Conservation (phyloP, 1,140 invertebrate species). For the Cherax quadricarinatus region DNA sequence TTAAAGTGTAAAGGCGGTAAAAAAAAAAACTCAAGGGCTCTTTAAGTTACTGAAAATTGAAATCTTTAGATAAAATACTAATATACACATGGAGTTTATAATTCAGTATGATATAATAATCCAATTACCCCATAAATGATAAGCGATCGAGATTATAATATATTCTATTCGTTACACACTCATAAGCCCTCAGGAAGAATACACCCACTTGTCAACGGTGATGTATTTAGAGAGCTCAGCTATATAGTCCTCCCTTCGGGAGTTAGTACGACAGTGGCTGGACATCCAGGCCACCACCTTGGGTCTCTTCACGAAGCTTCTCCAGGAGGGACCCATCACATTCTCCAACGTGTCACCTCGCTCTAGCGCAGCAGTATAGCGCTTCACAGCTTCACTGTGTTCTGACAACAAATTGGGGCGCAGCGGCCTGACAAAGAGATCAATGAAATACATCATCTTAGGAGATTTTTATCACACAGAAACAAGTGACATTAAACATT, state of each 20-base stretch:
- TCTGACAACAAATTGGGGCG: constrained; percentile 37
- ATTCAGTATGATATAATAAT: no score
- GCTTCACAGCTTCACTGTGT: not conserved
- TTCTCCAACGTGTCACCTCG: constrained; percentile 31
- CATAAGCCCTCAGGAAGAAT: no score
- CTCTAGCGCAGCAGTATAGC: not conserved
- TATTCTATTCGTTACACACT: no score
- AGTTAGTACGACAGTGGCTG: constrained; percentile 32
- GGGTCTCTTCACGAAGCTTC: not conserved
- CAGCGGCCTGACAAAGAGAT: not conserved
- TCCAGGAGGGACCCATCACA: constrained; percentile 34
- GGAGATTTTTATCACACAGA: not conserved
- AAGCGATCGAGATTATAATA: no score
- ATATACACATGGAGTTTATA: no score
- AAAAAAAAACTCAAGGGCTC: no score
- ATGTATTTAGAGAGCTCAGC: constrained; percentile 38
- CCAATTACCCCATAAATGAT: no score
- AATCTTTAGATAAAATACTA: no score
- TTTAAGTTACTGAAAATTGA: no score
- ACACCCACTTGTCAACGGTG: constrained; percentile 28
- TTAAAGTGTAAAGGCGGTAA: no score
- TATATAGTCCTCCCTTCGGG: constrained; percentile 40
- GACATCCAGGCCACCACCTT: constrained; percentile 53
- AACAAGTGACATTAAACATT: not conserved
- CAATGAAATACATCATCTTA: no score